Base-by-base conservation (phyloP, 2,888 invertebrate genomes). In the Graphium colonna region DNA sequence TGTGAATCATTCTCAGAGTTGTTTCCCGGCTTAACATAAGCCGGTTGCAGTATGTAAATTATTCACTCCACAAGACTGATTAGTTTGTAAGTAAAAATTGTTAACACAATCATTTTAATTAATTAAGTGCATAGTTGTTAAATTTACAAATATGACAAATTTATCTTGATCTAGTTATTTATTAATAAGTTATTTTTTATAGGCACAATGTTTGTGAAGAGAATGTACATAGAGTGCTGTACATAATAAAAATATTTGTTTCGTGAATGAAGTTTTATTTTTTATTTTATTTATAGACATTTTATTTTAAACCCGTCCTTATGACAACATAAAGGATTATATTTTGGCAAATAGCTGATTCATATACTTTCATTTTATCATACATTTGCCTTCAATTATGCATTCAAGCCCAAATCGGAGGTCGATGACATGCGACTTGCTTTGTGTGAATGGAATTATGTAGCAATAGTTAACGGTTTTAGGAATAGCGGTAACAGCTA, bases 1-100 rank as follows among this genome's bases (percentile, higher is more conserved):
- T 93, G 94, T 70, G 93, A 93, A 70, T 93, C 93, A 64, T 93
- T 95, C 67, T 93, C 94, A 57, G 95, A 95, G 80, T 81, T 96
- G 63, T 96, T 96, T 80, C 95, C 95, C 33, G 92, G 92, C 58
- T 83, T 95, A 69, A 91, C 93, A 50, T 95, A 90, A 86, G 52
- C 55, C 12, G 59, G 61, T 60, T 61, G 59, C 56, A 63, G 69
- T 77, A 75, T 77, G 79, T 58, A 69, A 63, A 60, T 63, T 61
- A 65, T 75, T 77, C 71, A 72, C 82, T 72, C 82, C 31, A 83
- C 78, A 86, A 87, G 88, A 89, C 88, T 89, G 88, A 88, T 67
- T 88, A 85, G 83, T 77, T 76, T 57, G 62, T 73, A 72, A 67
- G 63, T 56, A 62, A 60, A 62, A 68, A 67, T 57, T 68, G 17